Evolutionary conservation across 2,113 vertebrate species (phyloP).

Genomic region (Perognathus longimembris): DNA sequence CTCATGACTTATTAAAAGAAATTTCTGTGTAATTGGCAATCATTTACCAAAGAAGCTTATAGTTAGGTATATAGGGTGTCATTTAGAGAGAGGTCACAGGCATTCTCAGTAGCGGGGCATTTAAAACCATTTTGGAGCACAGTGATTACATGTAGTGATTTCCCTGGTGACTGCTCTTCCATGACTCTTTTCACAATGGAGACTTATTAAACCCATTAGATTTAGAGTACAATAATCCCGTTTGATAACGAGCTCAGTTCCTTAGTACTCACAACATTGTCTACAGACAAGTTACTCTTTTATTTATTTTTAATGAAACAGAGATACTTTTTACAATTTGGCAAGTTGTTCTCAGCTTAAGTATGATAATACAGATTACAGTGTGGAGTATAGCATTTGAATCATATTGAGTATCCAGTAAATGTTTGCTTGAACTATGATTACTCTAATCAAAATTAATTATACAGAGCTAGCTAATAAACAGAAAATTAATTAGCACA

Average conservation of each 20-base stretch:
- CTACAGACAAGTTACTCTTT: neutral
- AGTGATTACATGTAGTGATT: conserved; percentile 50
- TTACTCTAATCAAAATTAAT: neutral
- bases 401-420: neutral
- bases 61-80: conserved; percentile 21
- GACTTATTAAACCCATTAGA: neutral
- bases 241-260: conserved; percentile 12
- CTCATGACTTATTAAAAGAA: conserved; percentile 49
- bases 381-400: neutral
- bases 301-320: neutral
- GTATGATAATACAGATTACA: neutral
- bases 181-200: neutral
- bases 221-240: neutral
- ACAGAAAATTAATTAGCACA: neutral
- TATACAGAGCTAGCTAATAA: neutral
- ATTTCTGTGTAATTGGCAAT: conserved; percentile 46
- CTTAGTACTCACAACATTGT: neutral
- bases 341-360: neutral
- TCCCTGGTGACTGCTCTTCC: neutral
- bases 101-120: conserved; percentile 33
- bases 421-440: conserved; percentile 34
- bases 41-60: conserved; percentile 58
- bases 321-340: neutral
- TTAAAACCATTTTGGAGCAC: conserved; percentile 44
- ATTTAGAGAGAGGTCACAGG: neutral